Base-by-base conservation (phyloP, 1,140 invertebrate genomes). In the Laupala kohalensis region DNA sequence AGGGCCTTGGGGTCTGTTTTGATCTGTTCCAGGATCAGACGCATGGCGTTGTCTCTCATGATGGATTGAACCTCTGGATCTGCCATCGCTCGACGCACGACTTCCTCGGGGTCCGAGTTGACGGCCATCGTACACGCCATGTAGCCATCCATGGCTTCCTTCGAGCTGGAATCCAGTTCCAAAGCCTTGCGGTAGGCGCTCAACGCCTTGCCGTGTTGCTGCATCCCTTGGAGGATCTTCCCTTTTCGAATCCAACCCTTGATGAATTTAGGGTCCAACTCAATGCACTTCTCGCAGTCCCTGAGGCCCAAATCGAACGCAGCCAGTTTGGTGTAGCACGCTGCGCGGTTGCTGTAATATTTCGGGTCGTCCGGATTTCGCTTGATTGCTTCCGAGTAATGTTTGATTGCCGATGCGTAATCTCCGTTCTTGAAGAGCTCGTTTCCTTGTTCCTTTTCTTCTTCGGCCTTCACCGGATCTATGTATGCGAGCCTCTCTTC, bases 21-120 rank as follows among this genome's bases (percentile, higher is more conserved):
- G 96, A 99, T 99, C 83, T 99, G 97, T 82, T 99, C 95, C 19
- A 99, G 86, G 77, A 99, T 99, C 77, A 99, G 85, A 77, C 96
- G 86, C 97, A 99, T 99, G 6, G 96, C 96, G n/a, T 97, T 97
- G 84, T 99, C 98, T 73, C 90, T 85, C 0, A 99, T 85, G 78
- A 99, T 99, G 73, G 88, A 84, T 80, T 99, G 96, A 25, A 99
- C 89, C 81, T 99, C 98, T 0, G 97, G 97, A 86, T 99, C 96
- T n/a, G 88, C 86, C 94, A 99, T 95, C 0, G 97, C 97, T 73
- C 93, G 86, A 77, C 97, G 93, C 66, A 92, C 84, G 6, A 97
- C 91, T 83, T 98, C 94, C 77, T 99, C 95, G 0, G 96, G 96
- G 84, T 98, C 94, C 24, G 89, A 90, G 79, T 91, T 90, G 64